Evolutionary conservation across 2,113 vertebrate species (phyloP).

Genomic region (Antechinus stuartii): DNA sequence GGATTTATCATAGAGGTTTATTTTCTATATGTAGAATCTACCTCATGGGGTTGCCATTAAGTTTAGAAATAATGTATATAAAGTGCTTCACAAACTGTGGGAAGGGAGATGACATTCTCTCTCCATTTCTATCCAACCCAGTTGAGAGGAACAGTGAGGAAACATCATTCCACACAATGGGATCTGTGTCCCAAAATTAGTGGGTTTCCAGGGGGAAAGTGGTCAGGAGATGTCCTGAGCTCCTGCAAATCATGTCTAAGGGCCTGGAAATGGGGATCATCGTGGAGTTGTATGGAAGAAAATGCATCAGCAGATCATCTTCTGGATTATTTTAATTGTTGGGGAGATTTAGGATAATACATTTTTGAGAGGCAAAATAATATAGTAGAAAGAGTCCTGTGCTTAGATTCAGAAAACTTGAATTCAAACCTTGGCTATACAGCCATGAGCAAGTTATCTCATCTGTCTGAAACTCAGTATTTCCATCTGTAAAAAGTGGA

Average conservation of each 20-base stretch:
- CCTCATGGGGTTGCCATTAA: background rate
- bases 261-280: background rate
- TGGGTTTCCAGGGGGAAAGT: background rate
- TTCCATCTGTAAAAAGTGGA: background rate
- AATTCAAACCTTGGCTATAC: background rate
- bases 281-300: background rate
- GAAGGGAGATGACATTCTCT: background rate
- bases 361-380: background rate
- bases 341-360: background rate
- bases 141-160: background rate
- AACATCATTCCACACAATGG: background rate
- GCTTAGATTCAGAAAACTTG: background rate
- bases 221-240: background rate
- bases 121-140: background rate
- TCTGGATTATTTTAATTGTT: background rate
- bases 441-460: background rate
- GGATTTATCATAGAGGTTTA: background rate
- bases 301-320: background rate
- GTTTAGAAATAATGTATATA: background rate
- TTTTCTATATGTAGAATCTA: background rate
- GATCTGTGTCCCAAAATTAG: background rate
- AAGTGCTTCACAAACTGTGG: background rate
- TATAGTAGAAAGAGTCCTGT: background rate
- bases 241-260: background rate
- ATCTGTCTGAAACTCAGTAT: background rate